These are phyloP conservation scores for Leucoraja ocellata DNA, from an alignment of 2,797 vertebrate genomes.

Conservation along the genomic window DNA sequence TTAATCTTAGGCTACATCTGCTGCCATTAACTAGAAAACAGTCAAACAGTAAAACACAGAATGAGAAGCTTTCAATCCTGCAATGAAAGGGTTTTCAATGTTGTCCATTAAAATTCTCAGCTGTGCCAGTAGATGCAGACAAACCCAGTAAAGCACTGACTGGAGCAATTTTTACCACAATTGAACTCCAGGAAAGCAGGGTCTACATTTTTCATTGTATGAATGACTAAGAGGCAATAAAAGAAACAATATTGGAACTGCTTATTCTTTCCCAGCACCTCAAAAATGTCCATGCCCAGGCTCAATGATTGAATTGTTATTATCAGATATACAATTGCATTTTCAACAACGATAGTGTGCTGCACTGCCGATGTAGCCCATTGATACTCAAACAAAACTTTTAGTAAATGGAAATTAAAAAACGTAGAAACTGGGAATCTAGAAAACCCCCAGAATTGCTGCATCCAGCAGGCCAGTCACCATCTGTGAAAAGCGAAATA, in stretches of 20 bases:
- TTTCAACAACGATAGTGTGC: neutral
- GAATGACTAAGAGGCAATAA: neutral
- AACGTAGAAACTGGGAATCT: too few species aligned
- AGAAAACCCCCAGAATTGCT: too few species aligned
- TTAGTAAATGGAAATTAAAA: too few species aligned
- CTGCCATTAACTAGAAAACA: neutral
- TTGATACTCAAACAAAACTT: neutral
- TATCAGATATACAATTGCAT: neutral
- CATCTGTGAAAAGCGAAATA: too few species aligned
- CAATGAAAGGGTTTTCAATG: neutral
- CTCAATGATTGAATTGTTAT: neutral
- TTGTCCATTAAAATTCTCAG: neutral
- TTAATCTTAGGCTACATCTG: neutral
- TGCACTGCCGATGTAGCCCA: neutral
- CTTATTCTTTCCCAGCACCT: conserved; percentile 13
- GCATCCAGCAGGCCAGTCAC: too few species aligned
- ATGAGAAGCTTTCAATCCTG: neutral
- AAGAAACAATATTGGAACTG: neutral
- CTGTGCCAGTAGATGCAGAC: neutral
- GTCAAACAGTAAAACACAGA: neutral
- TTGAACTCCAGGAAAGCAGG: neutral
- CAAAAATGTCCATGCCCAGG: neutral
- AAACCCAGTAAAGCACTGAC: neutral
- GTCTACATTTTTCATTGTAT: neutral
- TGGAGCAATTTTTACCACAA: neutral